Conservation (phyloP, 2,113 vertebrate genomes). For the Glareola pratincola region DNA sequence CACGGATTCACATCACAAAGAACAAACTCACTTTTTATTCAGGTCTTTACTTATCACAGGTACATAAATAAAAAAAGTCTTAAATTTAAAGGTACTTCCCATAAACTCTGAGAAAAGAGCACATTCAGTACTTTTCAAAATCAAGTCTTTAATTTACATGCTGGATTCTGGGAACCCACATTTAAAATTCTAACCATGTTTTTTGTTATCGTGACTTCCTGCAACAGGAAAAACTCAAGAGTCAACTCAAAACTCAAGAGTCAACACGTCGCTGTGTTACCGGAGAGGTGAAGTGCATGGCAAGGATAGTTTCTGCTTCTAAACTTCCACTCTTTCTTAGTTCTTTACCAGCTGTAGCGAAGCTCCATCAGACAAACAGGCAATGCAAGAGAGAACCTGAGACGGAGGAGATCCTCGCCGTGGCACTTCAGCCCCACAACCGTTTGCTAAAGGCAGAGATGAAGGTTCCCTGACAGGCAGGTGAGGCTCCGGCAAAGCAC, state of each 20-base stretch:
- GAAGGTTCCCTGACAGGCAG: background rate
- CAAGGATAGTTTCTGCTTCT: background rate
- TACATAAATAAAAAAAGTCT: background rate
- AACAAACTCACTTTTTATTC: background rate
- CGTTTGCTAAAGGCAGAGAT: background rate
- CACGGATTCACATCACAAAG: background rate
- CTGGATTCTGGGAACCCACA: background rate
- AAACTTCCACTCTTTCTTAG: background rate
- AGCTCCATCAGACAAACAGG: background rate
- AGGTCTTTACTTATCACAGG: background rate
- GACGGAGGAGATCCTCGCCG: background rate
- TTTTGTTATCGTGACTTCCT: background rate
- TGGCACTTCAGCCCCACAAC: background rate
- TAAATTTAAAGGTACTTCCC: background rate
- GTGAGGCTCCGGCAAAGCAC: background rate
- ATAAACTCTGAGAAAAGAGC: background rate
- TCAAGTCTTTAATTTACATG: background rate
- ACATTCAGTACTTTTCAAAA: background rate
- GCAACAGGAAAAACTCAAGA: background rate
- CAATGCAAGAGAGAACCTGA: background rate
- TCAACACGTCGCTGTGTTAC: background rate
- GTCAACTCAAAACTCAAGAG: background rate
- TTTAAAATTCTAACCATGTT: background rate
- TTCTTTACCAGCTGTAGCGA: background rate
- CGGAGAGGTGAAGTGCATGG: background rate